phyloP scores from a whole-genome alignment of 2,888 invertebrate species.

The Melanchra persicariae region DNA sequence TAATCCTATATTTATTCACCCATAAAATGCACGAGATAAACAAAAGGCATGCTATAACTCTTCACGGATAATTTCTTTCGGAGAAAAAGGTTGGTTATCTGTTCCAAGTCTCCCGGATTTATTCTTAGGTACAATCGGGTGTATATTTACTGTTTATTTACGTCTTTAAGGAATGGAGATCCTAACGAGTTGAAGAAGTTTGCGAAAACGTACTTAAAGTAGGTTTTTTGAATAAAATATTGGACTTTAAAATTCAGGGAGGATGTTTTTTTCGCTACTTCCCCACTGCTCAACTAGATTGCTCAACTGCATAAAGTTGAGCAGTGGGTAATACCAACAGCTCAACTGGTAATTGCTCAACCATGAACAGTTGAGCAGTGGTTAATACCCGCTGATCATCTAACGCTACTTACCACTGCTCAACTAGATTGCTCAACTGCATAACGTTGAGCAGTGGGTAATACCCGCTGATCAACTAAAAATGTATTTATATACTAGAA shows the following conservation, averaged over 20 bases:
- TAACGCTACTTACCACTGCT: too few relatives aligned
- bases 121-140: slow-evolving; percentile 39
- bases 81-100: slow-evolving; percentile 51
- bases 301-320: too few relatives aligned
- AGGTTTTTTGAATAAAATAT: slow-evolving; percentile 38
- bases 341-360: too few relatives aligned
- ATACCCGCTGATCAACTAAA: too few relatives aligned
- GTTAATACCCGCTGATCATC: too few relatives aligned
- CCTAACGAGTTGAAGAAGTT: slow-evolving; percentile 50
- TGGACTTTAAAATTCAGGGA: slow-evolving; percentile 27
- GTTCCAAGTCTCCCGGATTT: slow-evolving; percentile 41
- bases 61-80: slow-evolving; percentile 47
- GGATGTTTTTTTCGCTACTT: background rate
- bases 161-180: slow-evolving; percentile 23
- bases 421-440: too few relatives aligned
- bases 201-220: slow-evolving; percentile 22
- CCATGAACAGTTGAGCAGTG: too few relatives aligned
- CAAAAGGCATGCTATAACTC: slow-evolving; percentile 40
- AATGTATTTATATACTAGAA: too few relatives aligned
- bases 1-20: slow-evolving; percentile 38
- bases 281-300: too few relatives aligned
- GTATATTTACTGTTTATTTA: slow-evolving; percentile 57
- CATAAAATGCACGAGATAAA: slow-evolving; percentile 39
- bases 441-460: too few relatives aligned
- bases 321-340: too few relatives aligned